phyloP scores from a whole-genome alignment of 2,797 vertebrate species.

The Enteromius viviparus region DNA sequence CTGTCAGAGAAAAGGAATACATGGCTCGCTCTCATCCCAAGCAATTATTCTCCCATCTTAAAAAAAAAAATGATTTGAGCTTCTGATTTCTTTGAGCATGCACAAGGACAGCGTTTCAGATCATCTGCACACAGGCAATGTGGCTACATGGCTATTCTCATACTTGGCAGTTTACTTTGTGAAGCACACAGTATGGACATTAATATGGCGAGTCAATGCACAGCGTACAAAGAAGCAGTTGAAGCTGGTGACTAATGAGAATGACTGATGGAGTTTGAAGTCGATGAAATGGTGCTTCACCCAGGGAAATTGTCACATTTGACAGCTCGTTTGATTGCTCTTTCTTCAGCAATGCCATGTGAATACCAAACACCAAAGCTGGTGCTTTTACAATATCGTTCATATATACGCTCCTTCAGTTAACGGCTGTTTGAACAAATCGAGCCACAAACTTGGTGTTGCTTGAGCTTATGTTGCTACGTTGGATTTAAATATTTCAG shows the following conservation, averaged over 20 bases:
- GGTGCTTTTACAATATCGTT: neutral
- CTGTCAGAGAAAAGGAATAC: slow-evolving; percentile 15
- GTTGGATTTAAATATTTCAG: neutral
- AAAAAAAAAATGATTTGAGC: neutral
- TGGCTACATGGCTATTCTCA: slow-evolving; percentile 27
- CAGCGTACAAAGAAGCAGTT: slow-evolving; percentile 65
- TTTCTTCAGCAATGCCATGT: slow-evolving; percentile 61
- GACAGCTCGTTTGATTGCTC: slow-evolving; percentile 74
- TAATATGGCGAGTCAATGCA: slow-evolving; percentile 68
- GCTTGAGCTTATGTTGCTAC: neutral
- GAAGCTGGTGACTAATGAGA: slow-evolving; percentile 73
- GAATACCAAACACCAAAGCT: slow-evolving; percentile 17
- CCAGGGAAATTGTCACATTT: slow-evolving; percentile 70
- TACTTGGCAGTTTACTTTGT: slow-evolving; percentile 27
- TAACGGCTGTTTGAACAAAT: neutral
- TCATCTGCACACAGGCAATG: slow-evolving; percentile 6
- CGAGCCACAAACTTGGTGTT: neutral
- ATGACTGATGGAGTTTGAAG: slow-evolving; percentile 73
- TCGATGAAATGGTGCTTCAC: slow-evolving; percentile 69
- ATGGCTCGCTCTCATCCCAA: neutral
- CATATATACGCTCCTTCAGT: slow-evolving; percentile 1
- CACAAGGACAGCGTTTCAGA: slow-evolving; percentile 5
- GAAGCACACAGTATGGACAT: slow-evolving; percentile 48
- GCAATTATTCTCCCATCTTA: neutral
- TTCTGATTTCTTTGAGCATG: slow-evolving; percentile 21